phyloP scores from a whole-genome alignment of 2,113 vertebrate species.

The Atlantisia rogersi region DNA sequence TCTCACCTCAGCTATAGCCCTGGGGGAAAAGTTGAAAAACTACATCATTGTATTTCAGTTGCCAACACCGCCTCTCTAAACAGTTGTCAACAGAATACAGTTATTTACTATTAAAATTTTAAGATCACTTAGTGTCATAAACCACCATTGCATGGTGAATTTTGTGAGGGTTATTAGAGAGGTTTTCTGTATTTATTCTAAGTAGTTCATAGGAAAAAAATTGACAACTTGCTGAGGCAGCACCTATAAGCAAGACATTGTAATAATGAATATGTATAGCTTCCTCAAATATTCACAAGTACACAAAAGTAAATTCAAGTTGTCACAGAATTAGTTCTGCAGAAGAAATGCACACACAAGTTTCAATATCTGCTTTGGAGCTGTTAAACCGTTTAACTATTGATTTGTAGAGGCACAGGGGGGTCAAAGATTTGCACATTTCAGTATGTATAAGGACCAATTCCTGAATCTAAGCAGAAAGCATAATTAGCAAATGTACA shows the following conservation, averaged over 20 bases:
- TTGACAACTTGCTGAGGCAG: background rate
- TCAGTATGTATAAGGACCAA: background rate
- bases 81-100: background rate
- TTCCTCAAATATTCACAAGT: background rate
- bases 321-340: background rate
- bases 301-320: background rate
- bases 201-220: background rate
- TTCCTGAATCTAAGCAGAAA: background rate
- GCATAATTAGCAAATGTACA: background rate
- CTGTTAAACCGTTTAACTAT: background rate
- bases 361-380: background rate
- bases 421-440: background rate
- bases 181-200: background rate
- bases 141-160: background rate
- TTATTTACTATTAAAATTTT: background rate
- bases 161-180: background rate
- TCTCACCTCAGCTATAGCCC: background rate
- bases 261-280: background rate
- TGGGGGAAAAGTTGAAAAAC: background rate
- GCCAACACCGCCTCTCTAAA: background rate
- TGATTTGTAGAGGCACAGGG: background rate
- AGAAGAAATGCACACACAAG: background rate
- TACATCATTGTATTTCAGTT: background rate
- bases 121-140: background rate
- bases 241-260: background rate